Evolutionary conservation across 2,113 vertebrate genomes (phyloP), one percentile per base, ranked within the genome.

Genomic region (Nematolebias whitei): DNA sequence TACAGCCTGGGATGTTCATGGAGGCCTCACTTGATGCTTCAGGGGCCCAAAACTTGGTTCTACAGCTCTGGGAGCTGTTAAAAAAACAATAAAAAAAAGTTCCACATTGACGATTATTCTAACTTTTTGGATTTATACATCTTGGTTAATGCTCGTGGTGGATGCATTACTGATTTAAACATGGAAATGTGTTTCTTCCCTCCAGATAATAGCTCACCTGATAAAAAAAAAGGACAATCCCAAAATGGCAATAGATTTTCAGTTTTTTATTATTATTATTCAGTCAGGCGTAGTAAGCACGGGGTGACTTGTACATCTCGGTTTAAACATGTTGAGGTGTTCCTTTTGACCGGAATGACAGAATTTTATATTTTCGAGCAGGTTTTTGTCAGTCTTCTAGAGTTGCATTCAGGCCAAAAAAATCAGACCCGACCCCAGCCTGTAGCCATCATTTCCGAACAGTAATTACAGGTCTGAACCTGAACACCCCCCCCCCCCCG

Each of bases 61-160:
- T 65, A 54, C 54, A 56, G 82, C 76, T 76, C 74, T 88, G 89
- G 86, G 88, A 87, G 76, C 80, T 12, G 53, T 92, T 89, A 90
- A 88, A 88, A 79, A 79, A 49, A 54, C 78, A 60, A 81, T 91
- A 87, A 91, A 65, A 91, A 89, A 65, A 91, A 89, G 77, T 79
- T 87, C 74, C 83, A 78, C 79, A 89, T 90, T 73, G 85, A 89
- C 82, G 84, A 88, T 90, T 90, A 90, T 89, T 89, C 58, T 18
- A 70, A 85, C 83, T 85, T 89, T 85, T 84, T 82, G 72, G 78
- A 88, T 90, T 89, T 88, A 90, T 92, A 90, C 88, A 90, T 87
- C 88, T 88, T 77, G 75, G 69, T 68, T 76, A 79, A 87, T 63
- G 63, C 80, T 89, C 76, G 81, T 88, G 68, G 80, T 84, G 75